A percentile compares a stretch with the other conserved stretches of the same genome.
Conservation (phyloP, 2,113 vertebrate species). For the Tragelaphus strepsiceros region DNA sequence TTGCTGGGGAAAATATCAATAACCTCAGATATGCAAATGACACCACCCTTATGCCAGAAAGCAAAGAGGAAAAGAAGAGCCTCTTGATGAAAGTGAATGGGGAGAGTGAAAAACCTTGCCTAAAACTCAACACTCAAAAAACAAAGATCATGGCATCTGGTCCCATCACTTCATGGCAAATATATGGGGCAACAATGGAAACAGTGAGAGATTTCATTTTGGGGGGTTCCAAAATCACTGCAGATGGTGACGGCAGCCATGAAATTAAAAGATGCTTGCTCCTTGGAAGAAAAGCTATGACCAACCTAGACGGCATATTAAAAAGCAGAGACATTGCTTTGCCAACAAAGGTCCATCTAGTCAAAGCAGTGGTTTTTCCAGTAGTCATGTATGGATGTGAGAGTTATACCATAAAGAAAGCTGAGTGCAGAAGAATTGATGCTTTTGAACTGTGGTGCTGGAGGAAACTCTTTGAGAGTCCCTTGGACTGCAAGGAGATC, state of each 20-base stretch:
- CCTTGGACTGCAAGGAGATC: neutral
- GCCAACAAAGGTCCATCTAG: neutral
- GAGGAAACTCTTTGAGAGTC: neutral
- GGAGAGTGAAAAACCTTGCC: neutral
- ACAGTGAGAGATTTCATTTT: neutral
- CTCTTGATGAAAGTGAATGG: neutral
- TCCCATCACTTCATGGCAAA: neutral
- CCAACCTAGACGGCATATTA: neutral
- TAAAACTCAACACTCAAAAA: neutral
- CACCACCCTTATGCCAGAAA: neutral
- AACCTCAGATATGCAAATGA: neutral
- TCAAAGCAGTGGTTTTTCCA: neutral
- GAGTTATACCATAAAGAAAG: neutral
- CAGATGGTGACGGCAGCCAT: neutral
- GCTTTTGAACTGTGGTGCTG: neutral
- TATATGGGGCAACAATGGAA: neutral
- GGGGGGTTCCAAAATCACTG: neutral
- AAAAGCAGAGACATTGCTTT: neutral
- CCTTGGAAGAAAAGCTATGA: neutral
- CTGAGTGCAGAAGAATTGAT: neutral
- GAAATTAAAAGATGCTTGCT: neutral
- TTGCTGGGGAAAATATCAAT: neutral
- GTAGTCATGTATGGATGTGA: neutral
- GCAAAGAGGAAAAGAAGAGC: neutral
- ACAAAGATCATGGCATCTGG: neutral